Evolutionary conservation across 1,140 invertebrate genomes (phyloP), one percentile per base, ranked within the genome.

Genomic region (Apis dorsata): DNA sequence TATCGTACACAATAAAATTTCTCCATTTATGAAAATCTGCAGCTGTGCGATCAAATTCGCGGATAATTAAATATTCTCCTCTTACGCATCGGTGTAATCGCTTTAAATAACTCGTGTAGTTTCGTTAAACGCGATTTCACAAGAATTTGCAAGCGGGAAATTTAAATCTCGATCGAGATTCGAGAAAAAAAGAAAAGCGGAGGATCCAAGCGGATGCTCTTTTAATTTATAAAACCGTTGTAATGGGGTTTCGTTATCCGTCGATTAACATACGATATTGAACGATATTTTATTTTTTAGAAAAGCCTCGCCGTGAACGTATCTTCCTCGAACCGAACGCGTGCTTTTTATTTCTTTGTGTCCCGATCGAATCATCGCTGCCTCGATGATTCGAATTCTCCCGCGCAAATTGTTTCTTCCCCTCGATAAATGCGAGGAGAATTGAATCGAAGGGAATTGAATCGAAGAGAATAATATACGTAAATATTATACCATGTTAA

Each of bases 241-340:
- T 74, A 74, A 81, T 28, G 60, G 28, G 8, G 4, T 15, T 44
- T 81, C 51, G n/a, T 74, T 81, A 65, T 55, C 28, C 21, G 53
- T 55, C 51, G 34, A 74, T 81, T 74, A 65, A 66, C 71, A 28
- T 49, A 49, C 60, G 59, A 65, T 65, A 66, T 65, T 66, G 53
- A 1, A 1, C 28, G 28, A n/a, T 3, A 51, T 13, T 49, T 1
- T 1, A 15, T 28, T 60, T n/a, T 69, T 69, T 34, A 44, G 5
- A 44, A 68, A 21, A 66, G 3, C 12, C 28, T 19, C 10, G 34
- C 34, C 34, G 4, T 44, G 34, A n/a, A 11, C 24, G 9, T 24
- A 34, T 66, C 66, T 51, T 24, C 17, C 55, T 57, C 49, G 63
- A 78, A 66, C 8, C 57, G 17, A 78, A 57, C 28, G 10, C 21